A percentile compares a stretch with the other conserved stretches of the same genome.
These are phyloP conservation scores for Chironomus tepperi DNA, from an alignment of 1,140 invertebrate genomes.

Conservation along the genomic window DNA sequence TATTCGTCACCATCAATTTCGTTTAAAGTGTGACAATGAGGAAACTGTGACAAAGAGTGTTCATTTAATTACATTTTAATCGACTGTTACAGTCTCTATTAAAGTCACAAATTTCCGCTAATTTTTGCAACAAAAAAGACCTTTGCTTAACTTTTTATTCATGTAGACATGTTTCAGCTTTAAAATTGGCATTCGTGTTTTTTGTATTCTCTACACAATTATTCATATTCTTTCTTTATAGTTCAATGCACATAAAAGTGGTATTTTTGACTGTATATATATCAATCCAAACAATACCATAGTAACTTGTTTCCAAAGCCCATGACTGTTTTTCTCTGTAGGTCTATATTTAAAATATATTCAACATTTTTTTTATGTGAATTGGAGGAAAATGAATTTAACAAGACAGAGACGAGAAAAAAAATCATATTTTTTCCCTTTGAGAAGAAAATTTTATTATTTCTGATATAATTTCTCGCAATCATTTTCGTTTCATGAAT, in stretches of 20 bases:
- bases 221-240: constrained; percentile 7
- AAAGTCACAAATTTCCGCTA: not conserved
- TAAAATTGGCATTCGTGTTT: not conserved
- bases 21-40: not conserved
- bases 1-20: not conserved
- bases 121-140: not conserved
- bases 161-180: not conserved
- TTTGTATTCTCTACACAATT: not conserved
- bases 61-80: constrained; percentile 10
- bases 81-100: constrained; percentile 11
- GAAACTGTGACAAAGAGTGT: not conserved
- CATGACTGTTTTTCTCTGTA: not conserved
- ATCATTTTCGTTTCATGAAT: no score
- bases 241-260: constrained; percentile 7
- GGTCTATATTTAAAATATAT: not conserved
- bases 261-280: not conserved
- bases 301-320: not conserved
- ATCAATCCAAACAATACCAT: not conserved
- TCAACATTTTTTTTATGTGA: no score
- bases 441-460: no score
- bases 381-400: no score
- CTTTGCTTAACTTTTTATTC: no score
- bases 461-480: no score
- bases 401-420: no score
- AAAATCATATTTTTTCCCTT: no score